Conservation (phyloP, 2,888 invertebrate species). For the Eutolmus rufibarbis region DNA sequence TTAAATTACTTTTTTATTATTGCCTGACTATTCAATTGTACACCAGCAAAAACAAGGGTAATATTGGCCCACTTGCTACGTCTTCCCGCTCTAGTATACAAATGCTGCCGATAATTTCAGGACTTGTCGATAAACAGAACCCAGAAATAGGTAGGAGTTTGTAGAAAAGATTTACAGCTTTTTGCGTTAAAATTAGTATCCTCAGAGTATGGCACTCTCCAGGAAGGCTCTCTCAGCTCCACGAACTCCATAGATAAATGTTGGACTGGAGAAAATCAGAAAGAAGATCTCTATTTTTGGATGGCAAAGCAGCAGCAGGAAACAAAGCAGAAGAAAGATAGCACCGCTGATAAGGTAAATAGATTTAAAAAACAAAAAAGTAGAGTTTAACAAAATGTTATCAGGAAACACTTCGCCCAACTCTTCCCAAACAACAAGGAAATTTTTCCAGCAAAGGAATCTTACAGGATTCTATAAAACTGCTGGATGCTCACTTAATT, state of each 20-base stretch:
- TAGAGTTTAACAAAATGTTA: neutral
- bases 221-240: conserved; percentile 76
- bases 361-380: conserved; percentile 27
- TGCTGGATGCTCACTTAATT: conserved; percentile 92
- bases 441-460: conserved; percentile 66
- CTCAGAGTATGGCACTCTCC: conserved; percentile 76
- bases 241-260: conserved; percentile 61
- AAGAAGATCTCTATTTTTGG: conserved; percentile 94
- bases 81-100: conserved; percentile 63
- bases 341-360: conserved; percentile 42
- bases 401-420: conserved; percentile 66
- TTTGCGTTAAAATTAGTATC: neutral
- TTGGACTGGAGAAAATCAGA: conserved; percentile 66
- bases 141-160: conserved; percentile 58
- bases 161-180: neutral
- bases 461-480: conserved; percentile 81
- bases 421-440: conserved; percentile 61
- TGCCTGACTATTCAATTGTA: neutral
- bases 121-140: conserved; percentile 61
- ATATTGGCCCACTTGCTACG: conserved; percentile 60
- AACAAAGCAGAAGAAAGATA: conserved; percentile 56
- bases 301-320: conserved; percentile 92
- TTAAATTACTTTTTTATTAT: neutral
- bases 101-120: conserved; percentile 63
- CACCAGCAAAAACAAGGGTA: conserved; percentile 43